Base-by-base conservation (phyloP, 2,113 vertebrate genomes). In the Piprites chloris region DNA sequence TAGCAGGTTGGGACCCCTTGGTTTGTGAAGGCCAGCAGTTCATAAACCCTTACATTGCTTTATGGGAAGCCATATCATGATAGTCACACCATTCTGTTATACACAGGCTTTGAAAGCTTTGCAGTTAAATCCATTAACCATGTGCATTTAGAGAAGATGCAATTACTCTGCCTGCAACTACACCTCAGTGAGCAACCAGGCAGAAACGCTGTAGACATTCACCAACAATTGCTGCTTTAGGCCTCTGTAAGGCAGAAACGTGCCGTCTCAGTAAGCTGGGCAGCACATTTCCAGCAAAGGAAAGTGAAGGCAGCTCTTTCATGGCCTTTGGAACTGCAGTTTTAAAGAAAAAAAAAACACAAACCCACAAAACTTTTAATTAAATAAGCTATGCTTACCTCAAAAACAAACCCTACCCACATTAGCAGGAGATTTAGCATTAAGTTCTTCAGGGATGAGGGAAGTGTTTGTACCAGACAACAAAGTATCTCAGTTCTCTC, bases 401-500 rank as follows among this genome's bases (percentile, higher is more conserved):
- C 77, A 85, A 78, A 92, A 72, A 58, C 39, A 37, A 87, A 72
- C 68, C 28, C 65, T 85, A 62, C 44, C 32, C 67, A 44, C 67
- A 46, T 79, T 49, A 73, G 19, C 7, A n/a, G 50, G 41, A 79
- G 22, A 63, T 68, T 72, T 20, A 76, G 41, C 58, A 50, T 52
- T 53, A 49, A 92, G 46, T 30, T 88, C 53, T 85, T 44, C 24
- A 41, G 55, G 75, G 67, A 82, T 69, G 55, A 80, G 50, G 53
- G 62, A 93, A 73, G 39, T 9, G 0, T 78, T 89, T 67, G 21
- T 5, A 71, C 1, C 33, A 87, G 47, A 61, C 73, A 74, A 19
- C 0, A 7, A 75, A 53, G 61, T 58, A 24, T 7, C 62, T 47
- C 91, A 68, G 33, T 0, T 0, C 56, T 53, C 35, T 63, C 37